These are phyloP conservation scores for Tenualosa ilisha DNA, from an alignment of 2,797 vertebrate genomes.

Conservation along the genomic window DNA sequence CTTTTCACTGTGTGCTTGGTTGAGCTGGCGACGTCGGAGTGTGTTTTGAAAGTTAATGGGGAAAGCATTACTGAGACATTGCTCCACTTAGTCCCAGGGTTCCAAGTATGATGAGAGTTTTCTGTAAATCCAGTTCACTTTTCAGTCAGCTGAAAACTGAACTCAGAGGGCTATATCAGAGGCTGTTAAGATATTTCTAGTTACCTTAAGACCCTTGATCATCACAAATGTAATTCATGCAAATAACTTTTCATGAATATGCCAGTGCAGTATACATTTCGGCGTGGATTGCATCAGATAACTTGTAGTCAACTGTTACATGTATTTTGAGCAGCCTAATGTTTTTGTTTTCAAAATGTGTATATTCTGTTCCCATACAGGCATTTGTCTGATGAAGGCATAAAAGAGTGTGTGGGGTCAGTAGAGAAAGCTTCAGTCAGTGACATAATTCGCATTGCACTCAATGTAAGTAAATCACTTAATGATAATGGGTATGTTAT, in stretches of 20 bases:
- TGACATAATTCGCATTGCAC: slow-evolving; percentile 87
- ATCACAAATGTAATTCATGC: neutral
- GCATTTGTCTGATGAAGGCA: slow-evolving; percentile 94
- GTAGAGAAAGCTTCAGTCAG: slow-evolving; percentile 80
- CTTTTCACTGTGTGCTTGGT: neutral
- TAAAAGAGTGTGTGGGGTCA: slow-evolving; percentile 85
- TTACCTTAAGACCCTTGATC: neutral
- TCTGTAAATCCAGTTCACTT: neutral
- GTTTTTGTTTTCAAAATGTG: too few species aligned
- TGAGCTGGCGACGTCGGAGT: neutral
- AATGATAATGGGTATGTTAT: neutral
- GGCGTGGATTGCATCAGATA: neutral
- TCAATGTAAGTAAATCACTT: slow-evolving; percentile 85
- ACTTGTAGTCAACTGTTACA: neutral
- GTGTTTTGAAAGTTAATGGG: neutral
- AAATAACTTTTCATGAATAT: neutral
- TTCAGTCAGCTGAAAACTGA: neutral
- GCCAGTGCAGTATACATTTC: neutral
- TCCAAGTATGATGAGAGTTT: neutral
- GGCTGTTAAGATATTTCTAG: neutral
- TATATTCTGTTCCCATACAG: slow-evolving; percentile 60
- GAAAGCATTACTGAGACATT: neutral
- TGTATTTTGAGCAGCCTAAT: too few species aligned
- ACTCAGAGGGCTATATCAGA: neutral
- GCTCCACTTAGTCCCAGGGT: neutral